Evolutionary conservation across 2,888 invertebrate genomes (phyloP), one percentile per base, ranked within the genome.

Genomic region (Lycocerus yunnanus): DNA sequence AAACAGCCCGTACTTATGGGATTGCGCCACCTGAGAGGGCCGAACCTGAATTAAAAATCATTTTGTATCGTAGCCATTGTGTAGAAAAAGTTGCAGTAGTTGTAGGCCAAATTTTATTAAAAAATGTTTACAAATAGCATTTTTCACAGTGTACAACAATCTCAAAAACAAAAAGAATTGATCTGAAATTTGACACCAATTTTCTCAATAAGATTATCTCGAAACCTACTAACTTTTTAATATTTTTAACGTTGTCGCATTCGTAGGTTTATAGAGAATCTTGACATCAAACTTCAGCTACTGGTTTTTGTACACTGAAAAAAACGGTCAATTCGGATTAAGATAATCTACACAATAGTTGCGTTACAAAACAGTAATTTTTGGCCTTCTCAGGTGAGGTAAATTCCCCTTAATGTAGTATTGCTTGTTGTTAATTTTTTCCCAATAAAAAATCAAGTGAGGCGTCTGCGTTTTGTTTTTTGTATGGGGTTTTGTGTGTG

Each of bases 401-500:
- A 2, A 43, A 43, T 6, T n/a, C n/a, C n/a, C 2, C 43, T 1
- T n/a, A 43, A 43, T 10, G 13, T 6, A 43, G 43, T 43, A 8
- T 43, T 43, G 43, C 43, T 43, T 43, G 8, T 43, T 43, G 8
- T 43, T 43, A n/a, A 43, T 43, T 43, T 43, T n/a, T 43, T 43
- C n/a, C n/a, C 1, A n/a, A 6, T 1, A 43, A 43, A 43, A n/a
- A 43, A n/a, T 8, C 2, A 20, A 63, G 61, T 18, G 61, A 58
- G 73, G 60, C 66, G 66, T 43, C 69, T 70, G 59, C 11, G 16
- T 71, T 71, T 74, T 67, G 68, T 43, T 60, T 20, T 16, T 15
- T 74, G 74, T 77, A 72, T 76, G 76, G 74, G 74, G 77, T 61
- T 73, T 66, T 75, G 71, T 77, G 77, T 43, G 43, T 74, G 71